phyloP scores from a whole-genome alignment of 1,140 invertebrate species.

The Aphaenogaster rudis region DNA sequence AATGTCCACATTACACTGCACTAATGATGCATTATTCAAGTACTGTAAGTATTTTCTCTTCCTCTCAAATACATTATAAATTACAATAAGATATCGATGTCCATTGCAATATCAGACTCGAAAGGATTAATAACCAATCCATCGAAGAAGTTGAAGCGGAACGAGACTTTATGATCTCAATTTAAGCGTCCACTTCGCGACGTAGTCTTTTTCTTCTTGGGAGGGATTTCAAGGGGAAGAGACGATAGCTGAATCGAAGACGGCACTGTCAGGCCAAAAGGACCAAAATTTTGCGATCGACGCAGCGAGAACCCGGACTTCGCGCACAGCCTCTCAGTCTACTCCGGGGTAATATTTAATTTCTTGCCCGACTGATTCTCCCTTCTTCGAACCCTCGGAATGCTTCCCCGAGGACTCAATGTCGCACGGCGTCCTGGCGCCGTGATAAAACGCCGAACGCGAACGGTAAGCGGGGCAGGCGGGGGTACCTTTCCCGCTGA shows the following conservation, averaged over 20 bases:
- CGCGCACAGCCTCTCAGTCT: constrained; percentile 48
- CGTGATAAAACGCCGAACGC: constrained; percentile 73
- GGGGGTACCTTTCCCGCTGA: background rate
- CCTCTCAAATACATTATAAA: background rate
- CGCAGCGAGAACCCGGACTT: background rate
- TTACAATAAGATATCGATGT: background rate
- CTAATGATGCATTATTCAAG: background rate
- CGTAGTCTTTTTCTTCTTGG: background rate
- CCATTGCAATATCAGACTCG: background rate
- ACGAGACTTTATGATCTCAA: background rate
- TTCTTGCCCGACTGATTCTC: constrained; percentile 81
- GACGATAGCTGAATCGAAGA: background rate
- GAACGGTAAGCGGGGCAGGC: constrained; percentile 4
- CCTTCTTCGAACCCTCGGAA: constrained; percentile 67
- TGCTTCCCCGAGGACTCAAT: constrained; percentile 61
- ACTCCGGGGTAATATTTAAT: constrained; percentile 81
- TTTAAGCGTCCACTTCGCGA: background rate
- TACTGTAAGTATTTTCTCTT: background rate
- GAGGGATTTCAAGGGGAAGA: constrained; percentile 6
- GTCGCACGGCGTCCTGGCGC: constrained; percentile 41
- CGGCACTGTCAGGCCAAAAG: background rate
- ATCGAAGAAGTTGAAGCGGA: background rate
- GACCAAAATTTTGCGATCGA: constrained; percentile 49
- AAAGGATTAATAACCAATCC: background rate
- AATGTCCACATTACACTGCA: background rate